A percentile compares a stretch with the other conserved stretches of the same genome.
These are phyloP conservation scores for Oryctes rhinoceros DNA, from an alignment of 1,140 invertebrate genomes.

Conservation along the genomic window DNA sequence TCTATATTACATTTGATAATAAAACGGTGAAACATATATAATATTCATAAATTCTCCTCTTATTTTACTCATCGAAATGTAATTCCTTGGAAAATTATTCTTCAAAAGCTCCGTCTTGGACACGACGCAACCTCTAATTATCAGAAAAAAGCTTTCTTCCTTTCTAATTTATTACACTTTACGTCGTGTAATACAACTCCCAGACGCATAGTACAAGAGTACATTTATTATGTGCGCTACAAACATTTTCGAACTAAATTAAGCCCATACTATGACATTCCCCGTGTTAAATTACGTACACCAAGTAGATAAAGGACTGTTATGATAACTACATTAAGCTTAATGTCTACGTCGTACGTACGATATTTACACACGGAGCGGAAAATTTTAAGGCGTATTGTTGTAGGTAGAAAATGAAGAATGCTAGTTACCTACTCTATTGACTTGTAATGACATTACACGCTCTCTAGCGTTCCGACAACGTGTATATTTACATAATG, in stretches of 20 bases:
- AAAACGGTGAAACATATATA: too few species aligned
- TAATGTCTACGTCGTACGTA: background rate
- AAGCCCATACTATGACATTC: background rate
- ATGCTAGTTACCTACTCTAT: constrained; percentile 12
- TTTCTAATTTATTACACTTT: background rate
- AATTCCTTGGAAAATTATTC: background rate
- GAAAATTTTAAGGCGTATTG: background rate
- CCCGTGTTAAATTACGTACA: background rate
- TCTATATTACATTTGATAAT: too few species aligned
- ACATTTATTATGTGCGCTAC: background rate
- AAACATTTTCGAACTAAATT: background rate
- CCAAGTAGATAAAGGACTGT: background rate
- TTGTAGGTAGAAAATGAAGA: background rate
- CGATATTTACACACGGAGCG: background rate
- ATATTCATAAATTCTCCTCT: too few species aligned
- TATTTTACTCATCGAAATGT: background rate
- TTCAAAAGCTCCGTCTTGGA: background rate
- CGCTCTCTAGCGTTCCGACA: constrained; percentile 12
- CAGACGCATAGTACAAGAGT: background rate
- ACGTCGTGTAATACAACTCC: background rate
- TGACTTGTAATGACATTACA: constrained; percentile 14
- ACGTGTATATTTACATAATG: background rate
- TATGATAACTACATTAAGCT: constrained; percentile 10
- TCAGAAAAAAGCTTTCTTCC: background rate
- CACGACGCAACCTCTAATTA: background rate